These are phyloP conservation scores for Psettodes erumei DNA, from an alignment of 2,113 vertebrate genomes.

Conservation along the genomic window DNA sequence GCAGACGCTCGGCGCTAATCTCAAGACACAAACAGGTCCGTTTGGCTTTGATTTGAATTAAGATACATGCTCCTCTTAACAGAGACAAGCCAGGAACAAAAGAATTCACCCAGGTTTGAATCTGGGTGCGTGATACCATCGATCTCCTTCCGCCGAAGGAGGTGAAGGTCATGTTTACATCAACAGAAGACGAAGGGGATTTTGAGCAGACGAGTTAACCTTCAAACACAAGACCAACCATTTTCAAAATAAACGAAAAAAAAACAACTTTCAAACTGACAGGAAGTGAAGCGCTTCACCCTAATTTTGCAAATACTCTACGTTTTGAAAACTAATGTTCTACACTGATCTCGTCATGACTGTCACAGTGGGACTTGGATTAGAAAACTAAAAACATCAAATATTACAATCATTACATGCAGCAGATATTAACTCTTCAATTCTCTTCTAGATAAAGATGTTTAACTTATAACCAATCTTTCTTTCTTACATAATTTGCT, in stretches of 20 bases:
- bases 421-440: no score
- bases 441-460: no score
- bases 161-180: conserved; percentile 19
- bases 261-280: no score
- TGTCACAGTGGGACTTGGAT: no score
- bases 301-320: no score
- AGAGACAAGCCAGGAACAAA: conserved; percentile 22
- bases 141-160: conserved; percentile 2
- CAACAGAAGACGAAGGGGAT: conserved; percentile 18
- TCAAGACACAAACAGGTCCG: conserved; percentile 45
- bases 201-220: conserved; percentile 1
- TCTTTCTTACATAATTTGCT: neutral
- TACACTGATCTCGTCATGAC: neutral
- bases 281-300: no score
- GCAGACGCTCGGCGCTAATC: conserved; percentile 43
- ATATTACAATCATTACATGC: no score
- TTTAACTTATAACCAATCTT: no score
- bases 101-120: conserved; percentile 15
- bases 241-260: neutral
- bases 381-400: no score
- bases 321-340: neutral
- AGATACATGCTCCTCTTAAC: conserved; percentile 50
- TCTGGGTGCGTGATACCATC: conserved; percentile 4
- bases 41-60: conserved; percentile 65
- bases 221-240: conserved; percentile 19